phyloP scores from a whole-genome alignment of 2,888 invertebrate species.

The Anticlea derivata region DNA sequence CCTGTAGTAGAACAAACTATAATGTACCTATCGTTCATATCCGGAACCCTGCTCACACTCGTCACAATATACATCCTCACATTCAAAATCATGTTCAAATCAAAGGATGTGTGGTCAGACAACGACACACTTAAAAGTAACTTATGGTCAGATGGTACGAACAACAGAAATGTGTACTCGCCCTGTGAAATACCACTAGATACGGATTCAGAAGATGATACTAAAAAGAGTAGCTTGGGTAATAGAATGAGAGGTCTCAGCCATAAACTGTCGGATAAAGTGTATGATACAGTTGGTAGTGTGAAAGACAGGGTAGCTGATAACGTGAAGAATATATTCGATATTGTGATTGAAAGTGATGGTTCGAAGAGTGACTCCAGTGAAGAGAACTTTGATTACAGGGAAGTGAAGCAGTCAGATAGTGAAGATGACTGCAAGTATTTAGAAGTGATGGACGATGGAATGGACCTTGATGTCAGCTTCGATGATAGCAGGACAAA shows the following conservation, averaged over 20 bases:
- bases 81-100: slow-evolving; percentile 74
- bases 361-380: slow-evolving; percentile 42
- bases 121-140: slow-evolving; percentile 39
- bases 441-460: slow-evolving; percentile 75
- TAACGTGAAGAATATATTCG: slow-evolving; percentile 57
- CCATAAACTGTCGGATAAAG: slow-evolving; percentile 57
- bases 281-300: slow-evolving; percentile 66
- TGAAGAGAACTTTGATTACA: slow-evolving; percentile 41
- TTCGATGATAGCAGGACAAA: slow-evolving; percentile 38
- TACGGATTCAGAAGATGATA: slow-evolving; percentile 53
- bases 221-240: slow-evolving; percentile 45
- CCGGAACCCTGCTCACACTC: slow-evolving; percentile 78
- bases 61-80: slow-evolving; percentile 74
- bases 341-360: slow-evolving; percentile 52
- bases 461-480: slow-evolving; percentile 58
- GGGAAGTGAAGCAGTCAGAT: slow-evolving; percentile 56
- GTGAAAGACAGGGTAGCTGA: slow-evolving; percentile 59
- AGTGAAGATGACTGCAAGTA: slow-evolving; percentile 70
- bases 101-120: slow-evolving; percentile 54
- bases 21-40: slow-evolving; percentile 82
- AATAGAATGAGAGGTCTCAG: slow-evolving; percentile 64
- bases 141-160: slow-evolving; percentile 49
- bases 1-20: slow-evolving; percentile 84
- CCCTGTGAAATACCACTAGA: slow-evolving; percentile 73
- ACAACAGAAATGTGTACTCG: slow-evolving; percentile 54